Conservation (phyloP, 2,888 invertebrate genomes). For the Nematopogon swammerdamellus region DNA sequence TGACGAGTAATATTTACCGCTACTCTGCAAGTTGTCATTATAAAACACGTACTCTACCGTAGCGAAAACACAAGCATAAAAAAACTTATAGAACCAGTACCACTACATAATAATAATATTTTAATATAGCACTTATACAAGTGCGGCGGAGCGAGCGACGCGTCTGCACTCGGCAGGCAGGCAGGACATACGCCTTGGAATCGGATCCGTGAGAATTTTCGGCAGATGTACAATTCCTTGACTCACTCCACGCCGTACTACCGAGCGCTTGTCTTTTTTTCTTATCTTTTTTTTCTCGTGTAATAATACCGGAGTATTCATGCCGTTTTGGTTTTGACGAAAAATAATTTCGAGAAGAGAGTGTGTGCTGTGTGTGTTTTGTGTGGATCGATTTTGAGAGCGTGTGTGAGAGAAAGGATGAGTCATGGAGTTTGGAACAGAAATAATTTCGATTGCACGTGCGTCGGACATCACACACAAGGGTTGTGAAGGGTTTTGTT, state of each 20-base stretch:
- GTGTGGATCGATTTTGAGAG: background rate
- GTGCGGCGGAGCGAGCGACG: conserved; percentile 28
- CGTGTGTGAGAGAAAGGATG: background rate
- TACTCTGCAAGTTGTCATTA: background rate
- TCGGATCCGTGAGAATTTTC: conserved; percentile 53
- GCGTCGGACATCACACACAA: background rate
- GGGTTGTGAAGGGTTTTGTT: background rate
- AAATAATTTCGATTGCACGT: background rate
- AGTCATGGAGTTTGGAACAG: background rate
- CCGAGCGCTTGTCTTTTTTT: conserved; percentile 50
- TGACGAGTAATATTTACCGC: background rate
- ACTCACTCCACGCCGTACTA: conserved; percentile 35
- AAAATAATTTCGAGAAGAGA: background rate
- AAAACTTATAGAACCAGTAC: background rate
- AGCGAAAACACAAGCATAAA: background rate
- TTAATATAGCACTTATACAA: conserved; percentile 33
- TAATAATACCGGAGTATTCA: conserved; percentile 30
- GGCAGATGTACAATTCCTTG: conserved; percentile 58
- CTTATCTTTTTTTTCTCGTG: conserved; percentile 21
- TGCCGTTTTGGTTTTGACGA: background rate
- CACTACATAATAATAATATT: no score
- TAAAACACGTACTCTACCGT: background rate
- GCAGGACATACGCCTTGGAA: background rate
- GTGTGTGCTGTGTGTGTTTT: no score
- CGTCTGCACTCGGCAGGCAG: no score